Evolutionary conservation across 2,888 invertebrate genomes (phyloP), one percentile per base, ranked within the genome.

Genomic region (Pantelozetes paolii): DNA sequence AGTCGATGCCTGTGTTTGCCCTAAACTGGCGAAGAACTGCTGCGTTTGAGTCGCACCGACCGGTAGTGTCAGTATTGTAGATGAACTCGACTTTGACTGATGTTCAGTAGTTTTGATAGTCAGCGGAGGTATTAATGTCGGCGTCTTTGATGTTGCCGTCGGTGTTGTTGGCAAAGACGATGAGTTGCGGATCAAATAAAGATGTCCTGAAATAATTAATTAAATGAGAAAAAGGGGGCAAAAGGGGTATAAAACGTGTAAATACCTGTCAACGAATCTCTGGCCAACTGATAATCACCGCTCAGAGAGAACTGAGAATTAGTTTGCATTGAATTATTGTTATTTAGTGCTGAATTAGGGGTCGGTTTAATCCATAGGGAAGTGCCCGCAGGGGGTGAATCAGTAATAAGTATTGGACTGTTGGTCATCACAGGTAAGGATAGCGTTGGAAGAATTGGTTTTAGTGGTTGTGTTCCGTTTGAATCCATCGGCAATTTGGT

Each of bases 201-300:
- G 45, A 45, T 69, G 69, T 26, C 69, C 69, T 69, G 45, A 69
- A 40, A 42, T 64, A n/a, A n/a, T n/a, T n/a, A n/a, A n/a, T 13
- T n/a, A 50, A 50, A 50, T n/a, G 8, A 20, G n/a, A 18, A 50
- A 50, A 50, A n/a, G n/a, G n/a, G n/a, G n/a, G n/a, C n/a, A n/a
- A n/a, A n/a, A n/a, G n/a, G n/a, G n/a, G n/a, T n/a, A n/a, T n/a
- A n/a, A n/a, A n/a, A n/a, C n/a, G n/a, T n/a, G n/a, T n/a, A n/a
- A n/a, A 42, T 69, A 69, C 93, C 92, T 3, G 90, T 90, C 28
- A 89, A 86, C 40, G 92, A 90, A 82, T 94, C 94, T 77, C 93
- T 87, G 71, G 91, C 89, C 80, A 94, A 86, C 83, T 93, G 93
- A 83, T 89, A 90, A 75, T 92, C 92, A 75, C 90, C 88, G 75